A percentile compares a stretch with the other conserved stretches of the same genome.
Evolutionary conservation across 1,140 invertebrate genomes (phyloP).

Genomic region (Acromyrmex heyeri): DNA sequence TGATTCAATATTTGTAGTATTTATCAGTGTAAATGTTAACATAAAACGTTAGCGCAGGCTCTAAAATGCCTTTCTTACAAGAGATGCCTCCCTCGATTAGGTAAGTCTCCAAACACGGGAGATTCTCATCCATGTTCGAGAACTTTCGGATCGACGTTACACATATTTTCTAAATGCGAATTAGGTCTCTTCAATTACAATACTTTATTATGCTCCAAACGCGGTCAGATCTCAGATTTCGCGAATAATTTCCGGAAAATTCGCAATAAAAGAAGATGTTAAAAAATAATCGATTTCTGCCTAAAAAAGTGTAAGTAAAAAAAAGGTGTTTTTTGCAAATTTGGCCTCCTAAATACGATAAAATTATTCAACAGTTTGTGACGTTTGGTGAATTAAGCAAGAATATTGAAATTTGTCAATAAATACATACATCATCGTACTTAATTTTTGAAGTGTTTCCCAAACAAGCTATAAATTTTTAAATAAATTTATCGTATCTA

Average conservation of each 20-base stretch:
- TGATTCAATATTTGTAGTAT: constrained; percentile 48
- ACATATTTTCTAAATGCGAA: constrained; percentile 52
- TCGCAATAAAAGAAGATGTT: neutral
- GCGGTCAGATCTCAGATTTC: neutral
- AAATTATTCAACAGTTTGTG: no score
- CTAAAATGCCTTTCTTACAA: constrained; percentile 32
- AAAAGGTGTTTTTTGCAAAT: no score
- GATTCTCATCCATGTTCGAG: constrained; percentile 13
- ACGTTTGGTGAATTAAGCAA: no score
- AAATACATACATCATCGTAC: no score
- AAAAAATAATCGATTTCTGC: no score
- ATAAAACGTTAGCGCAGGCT: constrained; percentile 26
- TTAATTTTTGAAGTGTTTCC: no score
- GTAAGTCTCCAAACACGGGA: constrained; percentile 26
- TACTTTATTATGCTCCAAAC: neutral
- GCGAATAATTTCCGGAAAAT: neutral
- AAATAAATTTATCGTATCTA: no score
- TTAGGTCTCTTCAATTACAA: neutral
- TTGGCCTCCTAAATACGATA: no score
- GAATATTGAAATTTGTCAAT: no score
- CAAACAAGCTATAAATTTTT: no score
- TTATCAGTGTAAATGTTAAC: constrained; percentile 56
- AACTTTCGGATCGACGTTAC: constrained; percentile 30
- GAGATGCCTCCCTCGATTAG: constrained; percentile 35
- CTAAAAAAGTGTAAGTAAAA: no score